Evolutionary conservation across 1,140 invertebrate species (phyloP).

Genomic region (Calephelis nemesis): DNA sequence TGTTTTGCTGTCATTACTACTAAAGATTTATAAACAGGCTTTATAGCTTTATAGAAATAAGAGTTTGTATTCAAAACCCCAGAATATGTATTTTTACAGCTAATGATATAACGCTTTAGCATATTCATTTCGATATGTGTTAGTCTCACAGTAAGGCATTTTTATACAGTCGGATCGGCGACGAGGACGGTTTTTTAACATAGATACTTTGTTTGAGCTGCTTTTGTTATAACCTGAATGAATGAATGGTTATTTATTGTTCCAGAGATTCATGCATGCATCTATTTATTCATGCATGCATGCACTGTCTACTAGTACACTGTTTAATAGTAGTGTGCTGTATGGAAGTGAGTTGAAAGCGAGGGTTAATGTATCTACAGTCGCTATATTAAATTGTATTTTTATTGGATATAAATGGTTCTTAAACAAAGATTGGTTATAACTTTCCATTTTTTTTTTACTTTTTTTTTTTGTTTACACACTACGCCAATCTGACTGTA

Average conservation of each 20-base stretch:
- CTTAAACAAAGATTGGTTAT: too few species aligned
- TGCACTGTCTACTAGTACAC: too few species aligned
- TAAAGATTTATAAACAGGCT: slow-evolving; percentile 10
- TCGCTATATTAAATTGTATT: too few species aligned
- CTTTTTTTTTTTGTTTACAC: slow-evolving; percentile 3
- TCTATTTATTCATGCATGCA: too few species aligned
- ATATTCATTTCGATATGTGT: slow-evolving; percentile 6
- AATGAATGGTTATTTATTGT: too few species aligned
- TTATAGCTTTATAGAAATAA: slow-evolving; percentile 7
- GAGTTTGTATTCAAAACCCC: slow-evolving; percentile 14
- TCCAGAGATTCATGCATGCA: too few species aligned
- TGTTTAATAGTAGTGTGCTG: too few species aligned
- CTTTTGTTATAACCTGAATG: too few species aligned
- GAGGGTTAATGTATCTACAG: too few species aligned
- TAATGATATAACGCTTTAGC: slow-evolving; percentile 4
- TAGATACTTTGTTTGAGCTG: too few species aligned
- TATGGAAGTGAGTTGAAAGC: too few species aligned
- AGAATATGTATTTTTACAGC: slow-evolving; percentile 10
- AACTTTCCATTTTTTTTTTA: not conserved
- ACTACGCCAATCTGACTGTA: not conserved
- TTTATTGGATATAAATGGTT: too few species aligned
- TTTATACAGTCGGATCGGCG: slow-evolving; percentile 1
- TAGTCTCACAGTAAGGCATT: not conserved
- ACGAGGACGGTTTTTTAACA: not conserved
- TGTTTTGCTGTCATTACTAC: slow-evolving; percentile 12